A percentile compares a stretch with the other conserved stretches of the same genome.
Evolutionary conservation across 92 coral and sea anemone genomes (phyloP).

Genomic region (Bergia puertoricense): DNA sequence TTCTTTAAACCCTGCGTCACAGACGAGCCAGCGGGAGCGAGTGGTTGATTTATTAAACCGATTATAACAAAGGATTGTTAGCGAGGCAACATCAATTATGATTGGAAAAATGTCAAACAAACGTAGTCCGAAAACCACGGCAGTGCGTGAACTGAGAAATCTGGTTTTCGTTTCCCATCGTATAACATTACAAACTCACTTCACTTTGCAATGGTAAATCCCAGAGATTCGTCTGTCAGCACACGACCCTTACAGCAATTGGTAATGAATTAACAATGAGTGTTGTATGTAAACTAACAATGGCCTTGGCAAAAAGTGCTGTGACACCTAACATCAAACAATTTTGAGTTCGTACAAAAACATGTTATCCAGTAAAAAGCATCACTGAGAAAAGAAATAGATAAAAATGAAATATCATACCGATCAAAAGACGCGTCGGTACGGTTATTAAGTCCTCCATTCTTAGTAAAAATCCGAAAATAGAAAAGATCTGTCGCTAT

Average conservation of each 20-base stretch:
- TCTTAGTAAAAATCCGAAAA: neutral
- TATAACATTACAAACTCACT: neutral
- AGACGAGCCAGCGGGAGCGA: neutral
- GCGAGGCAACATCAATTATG: neutral
- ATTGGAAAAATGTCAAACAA: slow-evolving; percentile 6
- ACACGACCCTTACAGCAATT: neutral
- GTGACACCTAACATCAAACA: slow-evolving; percentile 4
- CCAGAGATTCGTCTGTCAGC: neutral
- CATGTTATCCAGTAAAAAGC: neutral
- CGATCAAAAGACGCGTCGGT: neutral
- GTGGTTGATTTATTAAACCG: neutral
- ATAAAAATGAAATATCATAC: neutral
- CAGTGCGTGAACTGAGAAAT: neutral
- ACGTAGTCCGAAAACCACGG: neutral
- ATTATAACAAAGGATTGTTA: neutral
- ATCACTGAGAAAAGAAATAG: neutral
- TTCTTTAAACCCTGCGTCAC: neutral
- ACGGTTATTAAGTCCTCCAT: neutral
- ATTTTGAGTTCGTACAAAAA: neutral
- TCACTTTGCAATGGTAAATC: neutral
- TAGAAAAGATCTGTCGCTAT: neutral
- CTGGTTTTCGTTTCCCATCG: neutral
- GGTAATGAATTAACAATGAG: slow-evolving; percentile 22
- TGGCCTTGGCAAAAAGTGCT: neutral
- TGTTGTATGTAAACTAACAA: neutral